These are phyloP conservation scores for Takifugu rubripes DNA, from an alignment of 2,797 vertebrate genomes.

Conservation along the genomic window DNA sequence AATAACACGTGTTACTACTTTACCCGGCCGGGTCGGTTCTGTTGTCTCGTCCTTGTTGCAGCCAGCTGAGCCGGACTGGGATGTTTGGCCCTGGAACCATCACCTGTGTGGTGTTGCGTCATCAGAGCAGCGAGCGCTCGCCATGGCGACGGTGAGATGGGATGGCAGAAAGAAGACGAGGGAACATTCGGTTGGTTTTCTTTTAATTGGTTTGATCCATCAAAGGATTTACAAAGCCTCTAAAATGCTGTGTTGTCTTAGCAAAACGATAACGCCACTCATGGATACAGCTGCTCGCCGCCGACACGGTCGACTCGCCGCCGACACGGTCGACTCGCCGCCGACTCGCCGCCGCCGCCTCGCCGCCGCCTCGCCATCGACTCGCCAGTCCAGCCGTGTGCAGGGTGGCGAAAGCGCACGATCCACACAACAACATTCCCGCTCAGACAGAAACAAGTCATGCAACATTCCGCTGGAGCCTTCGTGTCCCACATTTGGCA, in stretches of 20 bases:
- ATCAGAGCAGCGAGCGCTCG: no score
- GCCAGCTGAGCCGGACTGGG: conserved; percentile 4
- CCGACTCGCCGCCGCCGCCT: no score
- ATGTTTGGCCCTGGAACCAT: conserved; percentile 22
- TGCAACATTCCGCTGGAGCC: conserved; percentile 71
- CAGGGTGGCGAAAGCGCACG: conserved; percentile 49
- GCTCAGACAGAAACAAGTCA: conserved; percentile 71
- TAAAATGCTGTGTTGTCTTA: conserved; percentile 55
- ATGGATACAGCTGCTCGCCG: conserved; percentile 71
- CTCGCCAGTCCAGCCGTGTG: conserved; percentile 47
- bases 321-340: no score
- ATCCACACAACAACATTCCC: no score
- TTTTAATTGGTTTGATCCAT: conserved; percentile 71
- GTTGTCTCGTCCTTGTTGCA: no score
- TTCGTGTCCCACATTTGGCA: conserved; percentile 67
- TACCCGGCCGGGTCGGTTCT: no score
- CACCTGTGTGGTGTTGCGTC: not conserved
- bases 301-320: conserved; percentile 30
- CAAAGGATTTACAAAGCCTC: conserved; percentile 76
- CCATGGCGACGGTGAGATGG: conserved; percentile 1
- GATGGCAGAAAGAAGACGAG: conserved; percentile 29
- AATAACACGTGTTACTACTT: no score
- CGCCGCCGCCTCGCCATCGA: no score
- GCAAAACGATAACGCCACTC: conserved; percentile 62
- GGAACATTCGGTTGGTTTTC: conserved; percentile 59